Evolutionary conservation across 2,888 invertebrate species (phyloP), one percentile per base, ranked within the genome.

Genomic region (Ophion slaviceki): DNA sequence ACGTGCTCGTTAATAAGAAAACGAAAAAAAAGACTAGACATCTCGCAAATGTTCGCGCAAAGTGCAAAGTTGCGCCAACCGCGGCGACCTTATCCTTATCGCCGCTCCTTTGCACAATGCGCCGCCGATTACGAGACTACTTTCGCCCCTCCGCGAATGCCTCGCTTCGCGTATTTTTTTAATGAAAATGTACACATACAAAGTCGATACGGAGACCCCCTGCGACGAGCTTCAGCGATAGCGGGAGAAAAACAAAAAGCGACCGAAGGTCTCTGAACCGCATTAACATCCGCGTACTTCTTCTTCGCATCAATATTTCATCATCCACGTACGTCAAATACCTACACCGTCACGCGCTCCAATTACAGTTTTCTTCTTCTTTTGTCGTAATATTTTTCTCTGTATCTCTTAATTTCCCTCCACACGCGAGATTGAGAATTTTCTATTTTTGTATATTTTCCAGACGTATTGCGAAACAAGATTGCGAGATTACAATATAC

Each of bases 41-140:
- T 74, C 20, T 61, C 45, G 24, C 11, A 61, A 70, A 66, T 68
- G n/a, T 57, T 79, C 53, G 67, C 53, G 36, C 28, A 67, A 77
- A 47, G 72, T 68, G 77, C 77, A 78, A 74, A 81, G 77, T 81
- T 77, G 57, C 74, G 62, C 28, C 14, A n/a, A 62, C 62, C 6
- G 17, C 36, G 14, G 53, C 59, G 62, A 66, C 45, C 53, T 70
- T 53, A n/a, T 68, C 32, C 64, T 80, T 80, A 84, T 84, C 81
- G 11, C 7, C 17, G 57, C 14, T 80, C 79, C 59, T 61, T 70
- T 57, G 66, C 61, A 62, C 64, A 74, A 74, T 62, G 10, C 32
- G 62, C 70, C 11, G 53, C 53, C 40, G 47, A 68, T 62, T 28
- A 77, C 72, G 59, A 40, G 70, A 47, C 53, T n/a, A 40, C 11